A percentile compares a stretch with the other conserved stretches of the same genome.
phyloP scores from a whole-genome alignment of 2,797 vertebrate species.

The Eidolon dupreanum region DNA sequence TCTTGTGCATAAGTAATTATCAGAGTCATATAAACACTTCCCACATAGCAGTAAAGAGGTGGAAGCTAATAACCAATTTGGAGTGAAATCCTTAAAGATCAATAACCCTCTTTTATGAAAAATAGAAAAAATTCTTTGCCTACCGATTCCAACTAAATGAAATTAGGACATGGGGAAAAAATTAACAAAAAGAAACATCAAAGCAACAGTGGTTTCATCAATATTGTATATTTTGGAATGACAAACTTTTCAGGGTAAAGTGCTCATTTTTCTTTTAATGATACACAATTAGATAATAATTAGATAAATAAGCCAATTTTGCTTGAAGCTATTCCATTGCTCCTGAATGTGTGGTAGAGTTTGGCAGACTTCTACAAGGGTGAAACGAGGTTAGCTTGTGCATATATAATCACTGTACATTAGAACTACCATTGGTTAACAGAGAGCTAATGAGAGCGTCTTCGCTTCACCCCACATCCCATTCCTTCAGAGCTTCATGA shows the following conservation, averaged over 20 bases:
- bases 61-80: background rate
- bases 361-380: background rate
- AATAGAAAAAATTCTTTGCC: background rate
- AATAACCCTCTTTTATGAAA: background rate
- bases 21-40: background rate
- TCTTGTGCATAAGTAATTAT: background rate
- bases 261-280: background rate
- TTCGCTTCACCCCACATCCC: background rate
- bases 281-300: background rate
- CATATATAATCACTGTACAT: background rate
- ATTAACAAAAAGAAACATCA: background rate
- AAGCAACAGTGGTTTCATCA: background rate
- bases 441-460: background rate
- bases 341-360: background rate
- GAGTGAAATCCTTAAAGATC: background rate
- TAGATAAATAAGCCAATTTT: background rate
- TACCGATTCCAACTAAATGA: background rate
- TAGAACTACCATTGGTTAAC: background rate
- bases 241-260: background rate
- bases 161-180: background rate
- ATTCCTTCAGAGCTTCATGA: background rate
- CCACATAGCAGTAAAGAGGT: background rate
- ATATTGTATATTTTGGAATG: background rate
- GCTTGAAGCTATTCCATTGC: background rate
- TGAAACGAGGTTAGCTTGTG: background rate